Base-by-base conservation (phyloP, 1,140 invertebrate genomes). In the Helicoverpa armigera region DNA sequence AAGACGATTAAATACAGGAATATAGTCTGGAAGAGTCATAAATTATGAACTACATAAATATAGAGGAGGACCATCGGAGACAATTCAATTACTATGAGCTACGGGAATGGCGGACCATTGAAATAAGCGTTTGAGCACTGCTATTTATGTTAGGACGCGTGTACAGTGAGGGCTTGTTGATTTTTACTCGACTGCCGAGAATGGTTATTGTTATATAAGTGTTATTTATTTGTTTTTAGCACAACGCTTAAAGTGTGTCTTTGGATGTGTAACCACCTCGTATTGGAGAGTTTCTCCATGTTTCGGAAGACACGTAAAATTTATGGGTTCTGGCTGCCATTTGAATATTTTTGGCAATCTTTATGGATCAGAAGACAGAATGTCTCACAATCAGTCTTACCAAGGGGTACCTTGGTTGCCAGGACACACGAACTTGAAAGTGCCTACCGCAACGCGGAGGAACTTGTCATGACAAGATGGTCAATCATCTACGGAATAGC, bases 71-170 rank as follows among this genome's bases (percentile, higher is more conserved):
- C 35, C 16, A 53, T 53, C 48, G 12, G 48, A 51, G 73, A 75
- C 73, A 75, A 75, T 75, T 75, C 73, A 75, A 75, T 75, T 75
- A 75, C 73, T 75, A 75, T 75, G 73, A 75, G 56, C n/a, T 60
- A 50, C 54, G 12, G 35, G 50, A 58, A 75, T 75, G 58, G 43
- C 14, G 56, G 14, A 48, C 63, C 73, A 75, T 61, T 75, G 58
- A 61, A 75, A 75, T 75, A 51, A 75, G 18, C 35, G 54, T 43
- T 60, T 48, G 5, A 10, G 13, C 35, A 50, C 73, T 50, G 43
- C 43, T 18, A 48, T 60, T 54, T 60, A 61, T 75, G 31, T 75
- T 16, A 75, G 58, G 56, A 16, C 63, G 23, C 16, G 35, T 75
- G 5, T 18, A 75, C 56, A 75, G 9, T 23, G 73, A 43, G 2